Conservation (phyloP, 2,797 vertebrate species). For the Pseudomugil tenellus region DNA sequence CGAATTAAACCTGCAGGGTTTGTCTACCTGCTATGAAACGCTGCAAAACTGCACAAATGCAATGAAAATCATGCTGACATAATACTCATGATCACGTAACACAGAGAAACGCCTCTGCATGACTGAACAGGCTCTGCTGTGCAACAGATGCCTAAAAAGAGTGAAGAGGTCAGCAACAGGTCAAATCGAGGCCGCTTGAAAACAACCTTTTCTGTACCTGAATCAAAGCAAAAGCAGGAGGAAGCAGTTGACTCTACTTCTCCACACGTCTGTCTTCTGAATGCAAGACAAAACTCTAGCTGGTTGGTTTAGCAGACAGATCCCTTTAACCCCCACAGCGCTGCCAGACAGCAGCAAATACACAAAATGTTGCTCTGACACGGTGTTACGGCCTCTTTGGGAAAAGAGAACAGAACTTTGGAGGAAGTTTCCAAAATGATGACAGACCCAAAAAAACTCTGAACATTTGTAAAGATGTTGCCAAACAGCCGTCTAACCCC, state of each 20-base stretch:
- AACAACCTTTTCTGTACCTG: constrained; percentile 28
- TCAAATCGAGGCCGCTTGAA: constrained; percentile 25
- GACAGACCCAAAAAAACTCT: not conserved
- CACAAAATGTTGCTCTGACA: too few relatives aligned
- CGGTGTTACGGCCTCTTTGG: too few relatives aligned
- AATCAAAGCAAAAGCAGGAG: constrained; percentile 15
- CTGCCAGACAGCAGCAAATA: too few relatives aligned
- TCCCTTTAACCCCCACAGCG: too few relatives aligned
- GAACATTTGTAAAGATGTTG: not conserved
- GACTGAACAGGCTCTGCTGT: not conserved
- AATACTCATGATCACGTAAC: too few relatives aligned
- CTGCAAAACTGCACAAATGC: too few relatives aligned
- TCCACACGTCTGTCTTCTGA: constrained; percentile 8
- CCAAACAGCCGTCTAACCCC: not conserved
- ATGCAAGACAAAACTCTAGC: not conserved
- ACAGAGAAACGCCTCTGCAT: not conserved
- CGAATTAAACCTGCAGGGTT: constrained; percentile 28
- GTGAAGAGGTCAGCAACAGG: constrained; percentile 46
- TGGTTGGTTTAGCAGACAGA: not conserved
- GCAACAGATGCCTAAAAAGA: constrained; percentile 4
- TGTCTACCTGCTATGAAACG: constrained; percentile 39
- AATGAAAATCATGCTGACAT: too few relatives aligned
- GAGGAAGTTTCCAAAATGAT: too few relatives aligned
- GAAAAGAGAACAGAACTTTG: too few relatives aligned
- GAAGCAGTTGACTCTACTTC: constrained; percentile 20